These are phyloP conservation scores for Lycorma delicatula DNA, from an alignment of 1,140 invertebrate species.

Conservation along the genomic window DNA sequence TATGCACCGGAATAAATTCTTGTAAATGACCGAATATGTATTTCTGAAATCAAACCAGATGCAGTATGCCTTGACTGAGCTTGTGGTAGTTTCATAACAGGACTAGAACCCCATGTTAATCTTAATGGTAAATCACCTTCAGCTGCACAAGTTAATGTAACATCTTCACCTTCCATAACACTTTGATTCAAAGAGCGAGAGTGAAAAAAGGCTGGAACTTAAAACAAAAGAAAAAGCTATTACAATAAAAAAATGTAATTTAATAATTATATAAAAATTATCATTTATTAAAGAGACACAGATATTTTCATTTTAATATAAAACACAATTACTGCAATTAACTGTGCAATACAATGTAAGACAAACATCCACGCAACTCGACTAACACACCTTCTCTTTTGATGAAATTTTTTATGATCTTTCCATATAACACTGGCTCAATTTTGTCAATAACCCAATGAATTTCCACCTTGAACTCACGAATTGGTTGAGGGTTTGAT, in stretches of 20 bases:
- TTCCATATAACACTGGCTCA: no score
- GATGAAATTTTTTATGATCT: no score
- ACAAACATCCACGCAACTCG: no score
- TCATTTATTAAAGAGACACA: not conserved
- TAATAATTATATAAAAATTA: constrained; percentile 3
- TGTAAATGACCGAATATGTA: constrained; percentile 26
- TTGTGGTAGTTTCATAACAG: constrained; percentile 12
- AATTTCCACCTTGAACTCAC: no score
- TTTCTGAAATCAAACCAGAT: constrained; percentile 30
- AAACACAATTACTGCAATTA: no score
- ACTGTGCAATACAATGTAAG: no score
- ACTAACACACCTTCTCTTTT: no score
- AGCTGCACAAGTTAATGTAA: constrained; percentile 64
- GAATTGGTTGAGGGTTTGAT: no score
- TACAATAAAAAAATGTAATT: not conserved
- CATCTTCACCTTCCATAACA: constrained; percentile 51
- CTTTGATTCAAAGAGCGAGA: constrained; percentile 43
- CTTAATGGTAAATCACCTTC: constrained; percentile 77
- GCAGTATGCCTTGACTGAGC: constrained; percentile 25
- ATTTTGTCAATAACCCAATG: no score
- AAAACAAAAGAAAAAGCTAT: not conserved
- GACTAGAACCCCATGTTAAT: constrained; percentile 53
- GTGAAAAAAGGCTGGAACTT: constrained; percentile 72
- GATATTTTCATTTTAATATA: no score
- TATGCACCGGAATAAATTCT: constrained; percentile 79